phyloP scores from a whole-genome alignment of 2,888 invertebrate genomes.

The Ormyrus nitidulus region DNA sequence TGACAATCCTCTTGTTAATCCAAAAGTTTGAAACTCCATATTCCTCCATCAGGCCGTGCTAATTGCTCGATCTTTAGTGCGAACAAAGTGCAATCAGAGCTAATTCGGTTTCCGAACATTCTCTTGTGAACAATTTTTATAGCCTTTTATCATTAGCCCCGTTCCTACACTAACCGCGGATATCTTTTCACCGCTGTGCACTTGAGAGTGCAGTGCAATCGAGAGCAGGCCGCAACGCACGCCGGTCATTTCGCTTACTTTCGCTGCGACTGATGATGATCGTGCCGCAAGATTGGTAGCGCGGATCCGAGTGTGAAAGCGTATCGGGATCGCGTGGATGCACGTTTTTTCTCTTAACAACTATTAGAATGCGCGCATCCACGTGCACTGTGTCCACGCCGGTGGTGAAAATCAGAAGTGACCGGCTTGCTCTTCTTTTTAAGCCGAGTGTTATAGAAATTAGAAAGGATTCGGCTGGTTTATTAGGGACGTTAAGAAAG shows the following conservation, averaged over 20 bases:
- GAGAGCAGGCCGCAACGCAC: slow-evolving; percentile 51
- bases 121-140: not conserved
- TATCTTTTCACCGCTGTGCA: slow-evolving; percentile 51
- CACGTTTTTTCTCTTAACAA: slow-evolving; percentile 33
- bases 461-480: too few relatives aligned
- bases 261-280: slow-evolving; percentile 57
- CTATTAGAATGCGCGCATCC: not conserved
- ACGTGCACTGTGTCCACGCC: not conserved
- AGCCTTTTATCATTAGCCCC: slow-evolving; percentile 17
- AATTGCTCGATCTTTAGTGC: too few relatives aligned
- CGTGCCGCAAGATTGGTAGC: slow-evolving; percentile 58
- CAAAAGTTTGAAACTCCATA: too few relatives aligned
- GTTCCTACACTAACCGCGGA: slow-evolving; percentile 31
- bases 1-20: too few relatives aligned
- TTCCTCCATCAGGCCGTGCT: too few relatives aligned
- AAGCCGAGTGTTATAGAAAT: too few relatives aligned
- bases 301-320: slow-evolving; percentile 61
- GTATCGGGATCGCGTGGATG: slow-evolving; percentile 59
- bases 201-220: slow-evolving; percentile 54
- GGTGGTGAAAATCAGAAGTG: too few relatives aligned
- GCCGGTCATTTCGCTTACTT: slow-evolving; percentile 60
- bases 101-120: not conserved
- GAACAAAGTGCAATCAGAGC: slow-evolving; percentile 1
- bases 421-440: too few relatives aligned
- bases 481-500: not conserved